Evolutionary conservation across 2,888 invertebrate species (phyloP).

Genomic region (Drosophila koepferae): DNA sequence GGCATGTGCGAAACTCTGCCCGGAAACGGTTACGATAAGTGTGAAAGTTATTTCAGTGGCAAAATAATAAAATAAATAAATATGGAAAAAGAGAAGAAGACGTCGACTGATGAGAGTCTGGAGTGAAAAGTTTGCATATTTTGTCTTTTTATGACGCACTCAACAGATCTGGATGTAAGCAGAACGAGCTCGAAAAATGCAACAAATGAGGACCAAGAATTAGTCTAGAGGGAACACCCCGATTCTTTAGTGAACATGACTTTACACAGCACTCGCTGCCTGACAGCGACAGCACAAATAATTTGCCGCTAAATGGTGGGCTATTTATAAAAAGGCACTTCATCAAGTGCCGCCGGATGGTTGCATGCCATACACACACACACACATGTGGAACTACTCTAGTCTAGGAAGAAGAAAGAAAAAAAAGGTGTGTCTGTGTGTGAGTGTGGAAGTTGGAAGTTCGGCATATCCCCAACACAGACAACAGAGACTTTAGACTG

Average conservation of each 20-base stretch:
- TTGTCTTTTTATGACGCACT: constrained; percentile 17
- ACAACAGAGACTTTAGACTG: constrained; percentile 3
- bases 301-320: constrained; percentile 63
- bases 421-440: constrained; percentile 6
- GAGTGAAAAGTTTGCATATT: constrained; percentile 15
- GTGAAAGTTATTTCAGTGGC: constrained; percentile 29
- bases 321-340: constrained; percentile 61
- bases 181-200: neutral
- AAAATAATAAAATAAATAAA: constrained; percentile 16
- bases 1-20: constrained; percentile 7
- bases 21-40: constrained; percentile 28
- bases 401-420: constrained; percentile 13
- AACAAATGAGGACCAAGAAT: neutral
- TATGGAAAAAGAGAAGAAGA: neutral
- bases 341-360: constrained; percentile 57
- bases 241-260: constrained; percentile 31
- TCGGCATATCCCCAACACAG: constrained; percentile 15
- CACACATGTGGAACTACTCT: neutral
- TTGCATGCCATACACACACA: constrained; percentile 39
- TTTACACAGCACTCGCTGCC: constrained; percentile 58
- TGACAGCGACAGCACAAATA: constrained; percentile 55
- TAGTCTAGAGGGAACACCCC: constrained; percentile 12
- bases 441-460: constrained; percentile 13
- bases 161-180: neutral
- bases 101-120: neutral